phyloP scores from a whole-genome alignment of 2,888 invertebrate genomes.

The Hesperia comma region DNA sequence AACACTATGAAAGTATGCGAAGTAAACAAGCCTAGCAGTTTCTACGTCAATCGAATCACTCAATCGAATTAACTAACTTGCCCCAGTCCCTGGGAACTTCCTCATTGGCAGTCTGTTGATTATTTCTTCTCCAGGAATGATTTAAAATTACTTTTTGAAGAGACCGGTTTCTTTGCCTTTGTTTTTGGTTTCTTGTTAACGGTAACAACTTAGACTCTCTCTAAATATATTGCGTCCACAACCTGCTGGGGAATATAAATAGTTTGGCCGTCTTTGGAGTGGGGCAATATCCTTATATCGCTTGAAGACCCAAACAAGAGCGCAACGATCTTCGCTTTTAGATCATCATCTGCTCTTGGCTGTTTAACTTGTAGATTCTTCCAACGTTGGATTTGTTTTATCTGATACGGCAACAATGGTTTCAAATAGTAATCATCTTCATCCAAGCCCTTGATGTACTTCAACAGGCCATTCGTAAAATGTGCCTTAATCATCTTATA shows the following conservation, averaged over 20 bases:
- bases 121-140: conserved; percentile 48
- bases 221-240: conserved; percentile 17
- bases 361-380: neutral
- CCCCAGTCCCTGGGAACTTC: conserved; percentile 62
- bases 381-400: neutral
- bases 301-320: conserved; percentile 39
- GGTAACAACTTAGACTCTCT: conserved; percentile 46
- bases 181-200: conserved; percentile 49
- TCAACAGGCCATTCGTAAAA: neutral
- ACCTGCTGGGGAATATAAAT: conserved; percentile 49
- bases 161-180: conserved; percentile 38
- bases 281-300: conserved; percentile 45
- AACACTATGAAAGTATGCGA: too few relatives aligned
- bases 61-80: conserved; percentile 51
- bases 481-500: conserved; percentile 1
- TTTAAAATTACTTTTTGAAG: conserved; percentile 28
- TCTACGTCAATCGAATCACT: too few relatives aligned
- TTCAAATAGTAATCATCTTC: neutral
- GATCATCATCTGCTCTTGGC: conserved; percentile 26
- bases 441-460: conserved; percentile 4
- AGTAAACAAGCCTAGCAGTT: too few relatives aligned
- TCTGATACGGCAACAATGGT: conserved; percentile 3
- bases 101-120: conserved; percentile 37
- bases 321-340: conserved; percentile 39
- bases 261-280: conserved; percentile 46